phyloP scores from a whole-genome alignment of 2,888 invertebrate genomes.

The Drepana falcataria region DNA sequence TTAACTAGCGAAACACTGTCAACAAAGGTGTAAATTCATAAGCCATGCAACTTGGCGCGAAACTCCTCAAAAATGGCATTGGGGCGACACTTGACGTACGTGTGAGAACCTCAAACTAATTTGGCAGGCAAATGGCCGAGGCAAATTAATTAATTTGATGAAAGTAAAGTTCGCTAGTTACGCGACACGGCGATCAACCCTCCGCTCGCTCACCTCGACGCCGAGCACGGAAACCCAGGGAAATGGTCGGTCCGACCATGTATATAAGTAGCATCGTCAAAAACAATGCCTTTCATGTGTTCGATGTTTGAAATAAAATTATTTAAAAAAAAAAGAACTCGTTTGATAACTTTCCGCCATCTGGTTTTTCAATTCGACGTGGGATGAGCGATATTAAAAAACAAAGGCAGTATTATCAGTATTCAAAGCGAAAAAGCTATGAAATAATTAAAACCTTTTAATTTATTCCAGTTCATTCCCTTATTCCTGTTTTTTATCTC shows the following conservation, averaged over 20 bases:
- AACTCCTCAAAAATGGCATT: not conserved
- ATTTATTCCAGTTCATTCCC: conserved; percentile 33
- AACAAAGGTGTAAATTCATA: not conserved
- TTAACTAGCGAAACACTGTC: not conserved
- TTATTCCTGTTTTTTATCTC: conserved; percentile 1
- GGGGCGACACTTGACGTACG: conserved; percentile 10
- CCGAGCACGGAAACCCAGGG: conserved; percentile 29
- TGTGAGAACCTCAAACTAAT: conserved; percentile 24
- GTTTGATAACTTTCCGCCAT: not conserved
- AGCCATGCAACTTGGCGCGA: not conserved
- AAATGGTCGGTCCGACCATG: conserved; percentile 13
- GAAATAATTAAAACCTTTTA: conserved; percentile 36
- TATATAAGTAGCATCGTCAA: not conserved
- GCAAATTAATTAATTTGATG: conserved; percentile 48
- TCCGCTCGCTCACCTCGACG: conserved; percentile 16
- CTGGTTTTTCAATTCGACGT: not conserved
- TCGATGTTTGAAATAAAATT: no score
- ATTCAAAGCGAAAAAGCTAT: conserved; percentile 23
- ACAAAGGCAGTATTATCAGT: conserved; percentile 30
- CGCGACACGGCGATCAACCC: conserved; percentile 31
- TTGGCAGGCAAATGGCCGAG: conserved; percentile 22
- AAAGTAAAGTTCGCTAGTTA: conserved; percentile 44
- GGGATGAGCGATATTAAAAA: conserved; percentile 12
- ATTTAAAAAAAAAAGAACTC: not conserved
- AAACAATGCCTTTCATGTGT: no score